Conservation (phyloP, 2,888 invertebrate genomes). For the Arenicola marina region DNA sequence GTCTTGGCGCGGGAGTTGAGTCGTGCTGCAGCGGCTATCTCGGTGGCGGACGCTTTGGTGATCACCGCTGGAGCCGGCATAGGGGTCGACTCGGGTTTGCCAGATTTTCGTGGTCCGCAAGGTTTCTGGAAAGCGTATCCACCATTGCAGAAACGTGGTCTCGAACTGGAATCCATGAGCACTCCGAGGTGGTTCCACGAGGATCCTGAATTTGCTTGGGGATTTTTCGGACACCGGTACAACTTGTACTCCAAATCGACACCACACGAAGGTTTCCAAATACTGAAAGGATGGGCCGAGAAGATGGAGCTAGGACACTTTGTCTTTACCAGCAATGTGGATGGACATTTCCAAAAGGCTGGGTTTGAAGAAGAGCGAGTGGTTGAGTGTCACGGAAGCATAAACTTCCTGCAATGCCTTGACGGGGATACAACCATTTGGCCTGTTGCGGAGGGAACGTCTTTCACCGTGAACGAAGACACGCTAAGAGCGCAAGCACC, state of each 20-base stretch:
- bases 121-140: slow-evolving; percentile 34
- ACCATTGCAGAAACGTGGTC: slow-evolving; percentile 20
- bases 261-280: slow-evolving; percentile 32
- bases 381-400: slow-evolving; percentile 30
- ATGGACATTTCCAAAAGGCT: slow-evolving; percentile 35
- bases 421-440: slow-evolving; percentile 6
- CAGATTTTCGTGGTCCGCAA: slow-evolving; percentile 26
- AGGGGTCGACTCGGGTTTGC: slow-evolving; percentile 33
- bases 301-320: slow-evolving; percentile 23
- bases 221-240: slow-evolving; percentile 31
- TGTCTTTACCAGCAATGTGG: slow-evolving; percentile 34
- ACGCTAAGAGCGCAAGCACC: slow-evolving; percentile 8
- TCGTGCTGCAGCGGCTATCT: slow-evolving; percentile 16
- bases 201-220: slow-evolving; percentile 32
- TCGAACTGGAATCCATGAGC: slow-evolving; percentile 27
- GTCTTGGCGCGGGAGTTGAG: too few species aligned
- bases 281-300: slow-evolving; percentile 22
- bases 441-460: slow-evolving; percentile 20
- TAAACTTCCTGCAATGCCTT: slow-evolving; percentile 25
- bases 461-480: slow-evolving; percentile 14
- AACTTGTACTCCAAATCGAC: slow-evolving; percentile 19
- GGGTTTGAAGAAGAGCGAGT: slow-evolving; percentile 26
- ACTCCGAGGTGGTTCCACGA: slow-evolving; percentile 30
- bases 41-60: slow-evolving; percentile 23
- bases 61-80: slow-evolving; percentile 34